Conservation (phyloP, 2,113 vertebrate genomes). For the Cervus canadensis region DNA sequence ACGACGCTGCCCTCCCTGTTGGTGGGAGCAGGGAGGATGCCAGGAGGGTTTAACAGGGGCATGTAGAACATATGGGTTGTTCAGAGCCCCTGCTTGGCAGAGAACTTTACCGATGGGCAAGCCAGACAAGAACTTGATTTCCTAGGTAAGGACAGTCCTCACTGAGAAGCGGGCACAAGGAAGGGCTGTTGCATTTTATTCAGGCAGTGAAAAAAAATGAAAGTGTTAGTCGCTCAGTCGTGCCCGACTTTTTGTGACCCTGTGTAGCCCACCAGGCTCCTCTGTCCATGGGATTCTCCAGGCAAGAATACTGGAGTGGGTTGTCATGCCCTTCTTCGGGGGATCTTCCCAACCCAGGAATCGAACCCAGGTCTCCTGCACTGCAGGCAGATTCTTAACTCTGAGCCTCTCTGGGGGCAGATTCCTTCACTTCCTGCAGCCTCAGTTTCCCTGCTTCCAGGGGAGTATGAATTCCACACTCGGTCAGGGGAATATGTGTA, state of each 20-base stretch:
- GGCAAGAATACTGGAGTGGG: not conserved
- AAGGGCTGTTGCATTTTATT: not conserved
- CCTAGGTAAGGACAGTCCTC: not conserved
- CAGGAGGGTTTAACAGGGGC: not conserved
- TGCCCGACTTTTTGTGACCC: not conserved
- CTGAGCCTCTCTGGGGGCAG: not conserved
- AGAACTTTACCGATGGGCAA: not conserved
- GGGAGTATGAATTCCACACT: not conserved
- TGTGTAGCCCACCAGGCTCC: not conserved
- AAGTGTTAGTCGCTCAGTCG: not conserved
- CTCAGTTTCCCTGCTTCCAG: not conserved
- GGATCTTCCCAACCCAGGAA: not conserved
- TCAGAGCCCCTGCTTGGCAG: not conserved
- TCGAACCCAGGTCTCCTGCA: not conserved
- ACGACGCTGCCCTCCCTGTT: not conserved
- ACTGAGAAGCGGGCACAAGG: no score
- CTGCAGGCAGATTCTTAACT: not conserved
- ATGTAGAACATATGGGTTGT: fast-evolving
- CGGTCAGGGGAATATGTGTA: fast-evolving
- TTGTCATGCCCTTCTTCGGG: not conserved
- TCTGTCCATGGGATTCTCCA: not conserved
- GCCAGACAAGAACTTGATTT: not conserved
- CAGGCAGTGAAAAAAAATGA: not conserved
- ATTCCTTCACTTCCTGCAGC: not conserved
- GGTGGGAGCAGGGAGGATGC: not conserved